Evolutionary conservation across 1,140 invertebrate species (phyloP).

Genomic region (Lucilia sericata): DNA sequence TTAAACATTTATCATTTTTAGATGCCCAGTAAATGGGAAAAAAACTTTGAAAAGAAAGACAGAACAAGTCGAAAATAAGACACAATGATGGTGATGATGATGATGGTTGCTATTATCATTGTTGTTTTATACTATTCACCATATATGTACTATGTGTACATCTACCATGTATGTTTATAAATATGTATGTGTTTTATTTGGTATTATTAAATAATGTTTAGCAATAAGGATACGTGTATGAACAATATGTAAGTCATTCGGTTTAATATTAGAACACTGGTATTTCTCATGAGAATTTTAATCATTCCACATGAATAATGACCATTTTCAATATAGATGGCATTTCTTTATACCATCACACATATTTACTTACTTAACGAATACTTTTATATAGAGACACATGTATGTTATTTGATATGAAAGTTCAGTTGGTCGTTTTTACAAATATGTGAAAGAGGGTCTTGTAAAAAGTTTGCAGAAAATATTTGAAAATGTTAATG

Average conservation of each 20-base stretch:
- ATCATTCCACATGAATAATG: conserved; percentile 49
- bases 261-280: conserved; percentile 25
- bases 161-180: neutral
- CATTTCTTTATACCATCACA: conserved; percentile 5
- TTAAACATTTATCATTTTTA: conserved; percentile 37
- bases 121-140: neutral
- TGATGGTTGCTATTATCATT: neutral
- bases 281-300: conserved; percentile 45
- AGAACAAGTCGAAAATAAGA: conserved; percentile 18
- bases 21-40: neutral
- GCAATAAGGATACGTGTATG: neutral
- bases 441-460: neutral
- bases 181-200: neutral
- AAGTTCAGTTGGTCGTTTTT: neutral
- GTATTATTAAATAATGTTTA: conserved; percentile 25
- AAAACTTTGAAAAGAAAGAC: conserved; percentile 6
- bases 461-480: too few relatives aligned
- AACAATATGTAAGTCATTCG: conserved; percentile 33
- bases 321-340: conserved; percentile 33
- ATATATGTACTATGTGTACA: neutral
- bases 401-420: neutral
- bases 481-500: too few relatives aligned
- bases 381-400: neutral
- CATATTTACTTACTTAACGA: neutral
- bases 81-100: conserved; percentile 14